Percentiles rank a stretch among this genome's conserved stretches.
phyloP scores from a whole-genome alignment of 1,140 invertebrate species.

The Musca domestica region DNA sequence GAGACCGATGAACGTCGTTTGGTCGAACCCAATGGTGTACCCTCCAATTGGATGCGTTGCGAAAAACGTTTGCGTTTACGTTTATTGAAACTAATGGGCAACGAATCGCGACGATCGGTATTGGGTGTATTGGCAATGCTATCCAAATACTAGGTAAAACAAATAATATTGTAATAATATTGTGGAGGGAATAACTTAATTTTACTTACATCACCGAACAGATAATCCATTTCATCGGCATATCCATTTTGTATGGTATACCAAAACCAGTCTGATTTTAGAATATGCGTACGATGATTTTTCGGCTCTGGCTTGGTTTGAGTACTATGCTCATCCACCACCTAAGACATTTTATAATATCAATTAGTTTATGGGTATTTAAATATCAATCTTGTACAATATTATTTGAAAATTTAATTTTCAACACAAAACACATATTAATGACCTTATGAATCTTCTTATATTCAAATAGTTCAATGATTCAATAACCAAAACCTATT shows the following conservation, averaged over 20 bases:
- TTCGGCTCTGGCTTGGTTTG: slow-evolving; percentile 64
- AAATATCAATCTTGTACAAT: background rate
- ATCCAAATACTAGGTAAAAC: slow-evolving; percentile 45
- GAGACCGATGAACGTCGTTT: slow-evolving; percentile 81
- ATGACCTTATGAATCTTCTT: too few species aligned
- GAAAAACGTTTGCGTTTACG: slow-evolving; percentile 73
- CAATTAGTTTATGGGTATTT: background rate
- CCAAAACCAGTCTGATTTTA: slow-evolving; percentile 97
- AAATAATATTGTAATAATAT: background rate
- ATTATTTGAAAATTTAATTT: background rate
- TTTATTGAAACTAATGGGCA: slow-evolving; percentile 52
- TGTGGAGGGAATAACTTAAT: background rate
- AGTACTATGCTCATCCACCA: slow-evolving; percentile 76
- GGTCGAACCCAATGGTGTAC: slow-evolving; percentile 46
- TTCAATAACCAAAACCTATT: too few species aligned
- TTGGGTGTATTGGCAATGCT: slow-evolving; percentile 52
- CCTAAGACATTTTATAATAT: slow-evolving; percentile 55
- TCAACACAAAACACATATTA: background rate
- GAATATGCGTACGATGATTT: slow-evolving; percentile 63
- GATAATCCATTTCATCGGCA: slow-evolving; percentile 85
- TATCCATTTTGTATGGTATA: slow-evolving; percentile 87
- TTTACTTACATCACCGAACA: slow-evolving; percentile 75
- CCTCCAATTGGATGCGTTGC: slow-evolving; percentile 46
- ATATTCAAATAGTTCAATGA: too few species aligned
- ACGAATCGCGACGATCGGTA: slow-evolving; percentile 61